Evolutionary conservation across 2,797 vertebrate genomes (phyloP).

Genomic region (Sciurus vulgaris): DNA sequence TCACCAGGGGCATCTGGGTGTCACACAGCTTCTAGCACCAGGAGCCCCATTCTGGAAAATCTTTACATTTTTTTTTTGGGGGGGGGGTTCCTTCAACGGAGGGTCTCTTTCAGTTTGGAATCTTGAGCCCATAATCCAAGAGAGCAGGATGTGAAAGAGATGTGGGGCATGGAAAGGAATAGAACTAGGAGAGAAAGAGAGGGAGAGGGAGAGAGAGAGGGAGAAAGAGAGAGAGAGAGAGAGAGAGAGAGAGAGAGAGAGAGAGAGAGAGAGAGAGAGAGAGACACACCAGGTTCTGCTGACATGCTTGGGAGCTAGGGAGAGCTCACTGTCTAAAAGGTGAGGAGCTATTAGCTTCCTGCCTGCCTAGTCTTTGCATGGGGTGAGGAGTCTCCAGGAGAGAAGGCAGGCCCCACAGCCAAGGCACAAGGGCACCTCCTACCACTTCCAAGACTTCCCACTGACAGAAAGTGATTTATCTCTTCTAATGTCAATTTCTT

Average conservation of each 20-base stretch:
- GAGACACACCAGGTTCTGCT: too few species aligned
- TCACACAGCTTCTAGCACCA: neutral
- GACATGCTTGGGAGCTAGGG: neutral
- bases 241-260: neutral
- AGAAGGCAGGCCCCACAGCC: neutral
- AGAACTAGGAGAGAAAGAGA: neutral
- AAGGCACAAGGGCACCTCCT: fast-evolving
- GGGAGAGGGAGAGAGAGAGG: too few species aligned
- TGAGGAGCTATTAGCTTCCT: neutral
- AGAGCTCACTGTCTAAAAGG: neutral
- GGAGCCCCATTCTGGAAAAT: neutral
- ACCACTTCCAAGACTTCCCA: too few species aligned
- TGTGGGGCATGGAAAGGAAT: neutral
- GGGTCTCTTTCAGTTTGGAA: neutral
- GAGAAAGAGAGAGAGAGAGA: neutral
- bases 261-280: neutral
- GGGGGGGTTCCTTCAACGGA: neutral
- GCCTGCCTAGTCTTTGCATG: neutral
- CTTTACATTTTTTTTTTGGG: neutral
- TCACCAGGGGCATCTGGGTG: too few species aligned
- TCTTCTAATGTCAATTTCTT: neutral
- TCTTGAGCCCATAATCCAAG: neutral
- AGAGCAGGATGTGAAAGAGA: neutral
- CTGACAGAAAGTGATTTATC: neutral
- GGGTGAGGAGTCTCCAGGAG: neutral